phyloP scores from a whole-genome alignment of 2,888 invertebrate genomes.

The Troglohyphantes excavatus region DNA sequence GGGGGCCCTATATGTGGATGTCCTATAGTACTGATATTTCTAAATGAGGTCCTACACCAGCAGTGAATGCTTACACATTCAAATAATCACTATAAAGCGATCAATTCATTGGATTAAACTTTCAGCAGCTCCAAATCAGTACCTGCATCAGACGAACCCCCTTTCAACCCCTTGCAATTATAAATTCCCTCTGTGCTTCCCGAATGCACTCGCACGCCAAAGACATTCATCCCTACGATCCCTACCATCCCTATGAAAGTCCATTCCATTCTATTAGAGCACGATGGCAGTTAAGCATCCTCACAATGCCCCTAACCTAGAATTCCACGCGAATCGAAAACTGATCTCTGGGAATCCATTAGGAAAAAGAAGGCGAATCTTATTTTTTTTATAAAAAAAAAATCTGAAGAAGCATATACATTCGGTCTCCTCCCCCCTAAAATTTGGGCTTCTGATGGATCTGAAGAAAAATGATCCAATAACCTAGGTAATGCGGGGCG shows the following conservation, averaged over 20 bases:
- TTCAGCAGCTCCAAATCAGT: not conserved
- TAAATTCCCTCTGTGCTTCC: conserved; percentile 36
- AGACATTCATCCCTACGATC: not conserved
- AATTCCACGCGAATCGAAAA: conserved; percentile 50
- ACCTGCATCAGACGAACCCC: not conserved
- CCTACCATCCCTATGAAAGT: conserved; percentile 10
- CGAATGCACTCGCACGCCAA: conserved; percentile 2
- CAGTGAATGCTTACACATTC: no score
- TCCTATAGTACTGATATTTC: no score
- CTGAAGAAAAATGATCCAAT: conserved; percentile 78
- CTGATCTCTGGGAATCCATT: conserved; percentile 74
- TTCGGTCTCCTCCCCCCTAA: conserved; percentile 10
- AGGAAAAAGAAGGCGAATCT: conserved; percentile 47
- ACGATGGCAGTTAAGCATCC: conserved; percentile 63
- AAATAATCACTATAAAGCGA: not conserved
- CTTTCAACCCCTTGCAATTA: conserved; percentile 16
- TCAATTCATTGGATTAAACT: conserved; percentile 6
- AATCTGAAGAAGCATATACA: conserved; percentile 32
- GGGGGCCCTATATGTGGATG: no score
- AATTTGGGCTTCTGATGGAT: conserved; percentile 67
- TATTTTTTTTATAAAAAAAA: conserved; percentile 44
- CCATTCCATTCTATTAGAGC: conserved; percentile 73
- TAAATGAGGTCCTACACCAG: no score
- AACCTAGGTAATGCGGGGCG: conserved; percentile 71
- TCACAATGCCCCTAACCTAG: conserved; percentile 46